Evolutionary conservation across 2,888 invertebrate species (phyloP).

Genomic region (Nomada hirtipes): DNA sequence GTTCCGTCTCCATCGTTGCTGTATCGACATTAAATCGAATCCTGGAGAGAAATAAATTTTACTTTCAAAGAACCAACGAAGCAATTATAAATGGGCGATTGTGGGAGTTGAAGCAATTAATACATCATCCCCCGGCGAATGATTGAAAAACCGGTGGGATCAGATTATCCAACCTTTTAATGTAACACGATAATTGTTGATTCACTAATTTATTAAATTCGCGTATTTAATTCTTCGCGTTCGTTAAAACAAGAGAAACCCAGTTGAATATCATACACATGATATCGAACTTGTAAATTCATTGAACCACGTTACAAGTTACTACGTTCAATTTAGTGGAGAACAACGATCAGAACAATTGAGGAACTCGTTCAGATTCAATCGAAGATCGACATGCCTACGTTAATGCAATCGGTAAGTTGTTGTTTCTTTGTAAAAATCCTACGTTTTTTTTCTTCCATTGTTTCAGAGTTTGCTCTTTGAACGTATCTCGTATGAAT

Average conservation of each 20-base stretch:
- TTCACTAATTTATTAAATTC: slow-evolving; percentile 42
- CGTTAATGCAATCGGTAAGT: slow-evolving; percentile 79
- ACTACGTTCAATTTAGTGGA: slow-evolving; percentile 40
- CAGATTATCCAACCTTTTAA: slow-evolving; percentile 27
- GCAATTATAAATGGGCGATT: slow-evolving; percentile 58
- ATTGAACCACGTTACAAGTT: slow-evolving; percentile 37
- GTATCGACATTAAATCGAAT: slow-evolving; percentile 55
- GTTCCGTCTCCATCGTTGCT: slow-evolving; percentile 68
- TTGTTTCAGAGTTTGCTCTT: neutral
- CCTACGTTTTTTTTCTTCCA: no score
- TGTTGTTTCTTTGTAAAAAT: neutral
- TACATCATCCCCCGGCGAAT: slow-evolving; percentile 56
- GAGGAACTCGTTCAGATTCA: slow-evolving; percentile 24
- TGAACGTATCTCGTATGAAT: neutral
- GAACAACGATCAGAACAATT: slow-evolving; percentile 44
- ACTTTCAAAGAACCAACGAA: slow-evolving; percentile 45
- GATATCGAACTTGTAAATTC: slow-evolving; percentile 21
- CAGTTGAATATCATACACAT: neutral
- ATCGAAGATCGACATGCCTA: slow-evolving; percentile 71
- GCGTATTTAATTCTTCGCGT: slow-evolving; percentile 21
- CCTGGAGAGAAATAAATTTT: slow-evolving; percentile 31
- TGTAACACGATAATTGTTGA: slow-evolving; percentile 45
- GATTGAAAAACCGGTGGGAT: slow-evolving; percentile 51
- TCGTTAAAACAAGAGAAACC: slow-evolving; percentile 1
- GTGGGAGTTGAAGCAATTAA: slow-evolving; percentile 36